Conservation (phyloP, 1,140 invertebrate species). For the Lepidostoma basale region DNA sequence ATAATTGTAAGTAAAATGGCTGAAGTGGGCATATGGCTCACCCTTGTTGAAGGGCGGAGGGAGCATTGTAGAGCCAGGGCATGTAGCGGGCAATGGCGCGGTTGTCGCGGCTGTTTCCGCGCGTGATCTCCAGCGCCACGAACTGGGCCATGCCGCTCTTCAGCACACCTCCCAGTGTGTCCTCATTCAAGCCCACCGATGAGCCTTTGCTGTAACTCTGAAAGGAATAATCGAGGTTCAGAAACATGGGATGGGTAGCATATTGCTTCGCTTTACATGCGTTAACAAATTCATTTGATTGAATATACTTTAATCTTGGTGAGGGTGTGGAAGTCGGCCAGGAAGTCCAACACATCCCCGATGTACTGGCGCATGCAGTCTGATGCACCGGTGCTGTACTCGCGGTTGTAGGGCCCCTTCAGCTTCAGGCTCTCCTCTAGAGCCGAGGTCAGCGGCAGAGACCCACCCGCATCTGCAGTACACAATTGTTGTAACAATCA, state of each 20-base stretch:
- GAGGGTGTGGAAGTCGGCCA: conserved; percentile 95
- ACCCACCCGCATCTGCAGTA: conserved; percentile 63
- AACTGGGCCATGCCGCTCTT: conserved; percentile 96
- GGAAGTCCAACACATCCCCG: conserved; percentile 93
- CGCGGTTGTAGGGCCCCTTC: conserved; percentile 41
- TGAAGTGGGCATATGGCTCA: conserved; percentile 50
- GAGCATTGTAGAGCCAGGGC: conserved; percentile 90
- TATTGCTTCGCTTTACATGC: too few relatives aligned
- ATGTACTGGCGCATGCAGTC: conserved; percentile 93
- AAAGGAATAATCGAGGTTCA: conserved; percentile 47
- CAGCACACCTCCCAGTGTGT: conserved; percentile 92
- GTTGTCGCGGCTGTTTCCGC: conserved; percentile 85
- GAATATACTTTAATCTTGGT: conserved; percentile 94
- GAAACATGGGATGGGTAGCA: too few relatives aligned
- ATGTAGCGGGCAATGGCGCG: conserved; percentile 82
- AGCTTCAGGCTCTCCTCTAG: conserved; percentile 55
- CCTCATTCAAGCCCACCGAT: conserved; percentile 86
- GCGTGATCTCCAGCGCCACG: conserved; percentile 89
- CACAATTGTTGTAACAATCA: too few relatives aligned
- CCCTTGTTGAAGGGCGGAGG: conserved; percentile 86
- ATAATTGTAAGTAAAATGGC: not conserved
- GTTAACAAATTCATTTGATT: too few relatives aligned
- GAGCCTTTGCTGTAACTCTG: conserved; percentile 81
- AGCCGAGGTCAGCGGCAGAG: conserved; percentile 68
- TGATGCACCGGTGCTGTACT: conserved; percentile 82